Base-by-base conservation (phyloP, 2,113 vertebrate species). In the Pygoscelis adeliae region DNA sequence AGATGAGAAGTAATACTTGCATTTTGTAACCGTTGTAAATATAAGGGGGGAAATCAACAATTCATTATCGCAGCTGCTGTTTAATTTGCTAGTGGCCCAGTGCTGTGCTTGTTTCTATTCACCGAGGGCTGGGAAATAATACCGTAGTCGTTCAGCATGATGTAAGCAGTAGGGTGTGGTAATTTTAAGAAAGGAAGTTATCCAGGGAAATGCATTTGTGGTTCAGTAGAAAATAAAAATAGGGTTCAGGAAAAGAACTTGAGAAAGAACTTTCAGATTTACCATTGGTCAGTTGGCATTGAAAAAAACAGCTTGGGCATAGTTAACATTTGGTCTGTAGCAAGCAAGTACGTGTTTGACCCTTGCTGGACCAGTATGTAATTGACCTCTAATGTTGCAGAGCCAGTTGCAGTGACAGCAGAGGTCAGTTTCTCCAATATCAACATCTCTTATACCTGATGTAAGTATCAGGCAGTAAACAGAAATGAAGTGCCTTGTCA, bases 141-240 rank as follows among this genome's bases (percentile, higher is more conserved):
- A 32, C 27, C 0, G 0, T 11, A 29, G 21, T 71, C 25, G 4
- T 72, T 42, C 29, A 66, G 17, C 0, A 0, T 16, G 53, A 26
- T 2, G 1, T 42, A 53, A 88, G 42, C 40, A 66, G 19, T 69
- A 32, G 12, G 12, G 11, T 62, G 32, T 59, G n/a, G 15, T n/a
- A 23, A 42, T 77, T 86, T 87, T 53, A 77, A 80, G 66, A 53
- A n/a, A 44, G 62, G n/a, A 58, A 25, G 18, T 63, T 78, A 81
- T 38, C 42, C 23, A 52, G 42, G 46, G n/a, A 78, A 30, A 53
- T 47, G 59, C 16, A 15, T 47, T 55, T 82, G 11, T 52, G 10
- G 13, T 67, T 94, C 53, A 15, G 19, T 55, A 63, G 44, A 42
- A 86, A 81, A 44, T 23, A 29, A 71, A 67, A 62, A 10, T 16